Base-by-base conservation (phyloP, 92 coral and sea anemone genomes). In the Zoanthus gigantus region DNA sequence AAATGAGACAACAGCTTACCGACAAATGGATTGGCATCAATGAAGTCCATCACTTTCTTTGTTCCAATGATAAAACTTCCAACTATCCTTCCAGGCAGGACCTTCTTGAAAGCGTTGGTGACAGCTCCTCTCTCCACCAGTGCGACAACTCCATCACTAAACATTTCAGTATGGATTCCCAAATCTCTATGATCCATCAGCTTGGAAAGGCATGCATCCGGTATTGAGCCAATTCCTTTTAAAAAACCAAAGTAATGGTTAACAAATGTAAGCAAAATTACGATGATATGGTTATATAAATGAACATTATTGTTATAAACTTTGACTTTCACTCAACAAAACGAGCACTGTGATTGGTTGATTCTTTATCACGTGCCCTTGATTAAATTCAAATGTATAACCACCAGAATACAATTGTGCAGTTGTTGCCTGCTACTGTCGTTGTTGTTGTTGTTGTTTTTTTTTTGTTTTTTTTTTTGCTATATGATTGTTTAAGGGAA, bases 111-210 rank as follows among this genome's bases (percentile, higher is more conserved):
- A 57, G 96, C 95, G 82, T 96, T 96, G n/a, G 96, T 96, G 28
- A 96, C 90, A 15, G 98, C 98, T 53, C 98, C 98, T 31, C 92
- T 58, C 61, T 96, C 95, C 37, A 92, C 95, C 57, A 96, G 83
- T 48, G 93, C 92, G 7, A 96, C 98, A 2, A 96, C 96, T 46
- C 98, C 98, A 90, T 96, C 98, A 82, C 98, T 96, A 74, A 96
- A 96, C 98, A 96, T 96, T 92, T 96, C 98, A 8, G 98, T 84
- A 83, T 96, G 98, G 75, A 96, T 94, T 4, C 98, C 98, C 75
- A 96, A 95, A 69, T 96, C 91, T 79, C 89, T 96, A 90, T 96
- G 98, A 61, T 96, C 88, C 83, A 85, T 46, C 58, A 96, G 82
- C 28, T 93, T 86, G 65, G 94, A 75, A 81, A 96, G 84, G 52